A percentile compares a stretch with the other conserved stretches of the same genome.
phyloP scores from a whole-genome alignment of 2,888 invertebrate genomes.

The Drosophila quinaria region DNA sequence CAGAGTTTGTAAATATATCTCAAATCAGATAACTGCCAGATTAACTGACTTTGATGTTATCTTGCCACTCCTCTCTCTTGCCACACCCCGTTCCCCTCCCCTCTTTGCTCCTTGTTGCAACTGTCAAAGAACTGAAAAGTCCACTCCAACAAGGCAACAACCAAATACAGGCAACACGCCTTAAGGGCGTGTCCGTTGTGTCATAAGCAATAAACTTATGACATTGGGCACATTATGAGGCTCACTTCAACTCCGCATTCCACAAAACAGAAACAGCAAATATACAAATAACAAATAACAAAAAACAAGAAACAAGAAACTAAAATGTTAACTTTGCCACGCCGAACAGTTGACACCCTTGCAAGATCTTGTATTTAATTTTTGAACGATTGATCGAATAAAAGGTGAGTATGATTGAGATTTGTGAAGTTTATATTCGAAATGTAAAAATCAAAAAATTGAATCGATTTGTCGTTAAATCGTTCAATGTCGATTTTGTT shows the following conservation, averaged over 20 bases:
- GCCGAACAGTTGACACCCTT: neutral
- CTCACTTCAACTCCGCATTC: conserved; percentile 27
- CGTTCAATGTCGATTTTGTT: too few relatives aligned
- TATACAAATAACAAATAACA: conserved; percentile 4
- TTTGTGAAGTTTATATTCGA: too few relatives aligned
- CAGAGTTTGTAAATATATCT: neutral
- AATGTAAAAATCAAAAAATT: too few relatives aligned
- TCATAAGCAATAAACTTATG: conserved; percentile 56
- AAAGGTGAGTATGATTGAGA: too few relatives aligned
- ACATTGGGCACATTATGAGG: conserved; percentile 60
- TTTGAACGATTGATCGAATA: neutral
- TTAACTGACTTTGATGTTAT: conserved; percentile 6
- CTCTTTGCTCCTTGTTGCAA: conserved; percentile 4
- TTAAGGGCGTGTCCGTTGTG: conserved; percentile 60
- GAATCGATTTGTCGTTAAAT: too few relatives aligned
- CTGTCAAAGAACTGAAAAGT: conserved; percentile 12
- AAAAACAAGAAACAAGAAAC: neutral
- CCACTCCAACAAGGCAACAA: neutral
- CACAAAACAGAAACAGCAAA: conserved; percentile 19
- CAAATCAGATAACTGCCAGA: neutral
- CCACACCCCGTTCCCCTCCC: neutral
- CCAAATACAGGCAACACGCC: conserved; percentile 32
- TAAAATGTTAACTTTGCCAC: neutral
- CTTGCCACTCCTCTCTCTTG: conserved; percentile 4
- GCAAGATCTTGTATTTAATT: neutral